These are phyloP conservation scores for Callospermophilus lateralis DNA, from an alignment of 2,113 vertebrate species.

Conservation along the genomic window DNA sequence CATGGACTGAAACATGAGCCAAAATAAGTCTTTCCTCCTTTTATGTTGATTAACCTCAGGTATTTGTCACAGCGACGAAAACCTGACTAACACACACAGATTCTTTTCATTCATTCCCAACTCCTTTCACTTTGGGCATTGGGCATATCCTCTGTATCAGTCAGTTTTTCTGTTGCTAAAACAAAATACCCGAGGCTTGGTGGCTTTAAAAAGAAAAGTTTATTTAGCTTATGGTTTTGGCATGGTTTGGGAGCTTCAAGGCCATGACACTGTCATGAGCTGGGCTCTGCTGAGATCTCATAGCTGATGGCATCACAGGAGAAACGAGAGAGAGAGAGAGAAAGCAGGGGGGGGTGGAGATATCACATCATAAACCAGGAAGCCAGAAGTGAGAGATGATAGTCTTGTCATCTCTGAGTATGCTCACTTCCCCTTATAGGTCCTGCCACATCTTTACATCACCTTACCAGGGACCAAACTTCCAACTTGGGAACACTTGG, in stretches of 20 bases:
- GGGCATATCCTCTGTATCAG: background rate
- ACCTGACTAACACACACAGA: background rate
- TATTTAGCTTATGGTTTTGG: background rate
- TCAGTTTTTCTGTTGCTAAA: background rate
- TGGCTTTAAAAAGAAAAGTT: background rate
- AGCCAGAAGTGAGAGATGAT: background rate
- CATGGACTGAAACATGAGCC: background rate
- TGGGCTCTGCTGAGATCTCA: background rate
- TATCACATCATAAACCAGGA: background rate
- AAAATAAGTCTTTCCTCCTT: background rate
- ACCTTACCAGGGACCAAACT: background rate
- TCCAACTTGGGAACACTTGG: background rate
- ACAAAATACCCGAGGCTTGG: background rate
- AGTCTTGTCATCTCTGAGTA: background rate
- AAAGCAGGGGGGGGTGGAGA: background rate
- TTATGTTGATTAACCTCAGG: background rate
- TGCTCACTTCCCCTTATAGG: background rate
- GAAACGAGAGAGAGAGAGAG: background rate
- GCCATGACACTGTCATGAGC: background rate
- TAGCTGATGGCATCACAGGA: background rate
- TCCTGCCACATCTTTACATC: background rate
- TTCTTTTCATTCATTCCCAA: background rate
- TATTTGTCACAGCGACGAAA: background rate
- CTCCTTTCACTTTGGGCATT: background rate
- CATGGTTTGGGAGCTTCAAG: no score